These are phyloP conservation scores for Lamprotornis superbus DNA, from an alignment of 2,113 vertebrate genomes.

Conservation along the genomic window DNA sequence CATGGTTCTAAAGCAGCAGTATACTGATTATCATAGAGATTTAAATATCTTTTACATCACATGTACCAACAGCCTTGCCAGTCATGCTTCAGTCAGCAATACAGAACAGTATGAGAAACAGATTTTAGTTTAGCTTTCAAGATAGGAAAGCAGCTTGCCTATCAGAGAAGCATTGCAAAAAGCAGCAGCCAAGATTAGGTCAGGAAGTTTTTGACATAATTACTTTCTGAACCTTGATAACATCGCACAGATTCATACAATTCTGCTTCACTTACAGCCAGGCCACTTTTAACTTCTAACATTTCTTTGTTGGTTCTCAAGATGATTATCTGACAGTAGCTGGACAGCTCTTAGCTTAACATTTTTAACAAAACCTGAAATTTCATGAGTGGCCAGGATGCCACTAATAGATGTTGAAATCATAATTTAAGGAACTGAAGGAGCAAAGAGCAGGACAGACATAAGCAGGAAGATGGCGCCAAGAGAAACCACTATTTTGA, in stretches of 20 bases:
- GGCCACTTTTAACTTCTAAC: background rate
- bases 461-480: background rate
- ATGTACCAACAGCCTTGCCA: conserved; percentile 22
- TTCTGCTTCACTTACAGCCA: conserved; percentile 61
- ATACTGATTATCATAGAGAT: background rate
- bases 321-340: background rate
- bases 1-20: background rate
- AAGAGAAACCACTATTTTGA: background rate
- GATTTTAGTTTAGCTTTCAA: conserved; percentile 34
- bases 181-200: conserved; percentile 49
- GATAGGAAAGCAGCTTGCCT: conserved; percentile 40
- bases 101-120: background rate
- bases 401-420: background rate
- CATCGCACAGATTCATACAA: conserved; percentile 25
- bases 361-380: background rate
- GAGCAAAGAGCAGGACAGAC: conserved; percentile 9
- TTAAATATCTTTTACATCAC: background rate
- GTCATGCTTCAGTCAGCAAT: conserved; percentile 51
- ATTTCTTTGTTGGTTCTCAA: background rate
- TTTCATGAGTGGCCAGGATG: background rate
- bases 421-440: background rate
- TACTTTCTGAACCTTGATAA: conserved; percentile 18
- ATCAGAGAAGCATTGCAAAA: conserved; percentile 40
- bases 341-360: background rate
- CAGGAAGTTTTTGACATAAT: conserved; percentile 11